Evolutionary conservation across 2,113 vertebrate genomes (phyloP), one percentile per base, ranked within the genome.

Genomic region (Rissa tridactyla): DNA sequence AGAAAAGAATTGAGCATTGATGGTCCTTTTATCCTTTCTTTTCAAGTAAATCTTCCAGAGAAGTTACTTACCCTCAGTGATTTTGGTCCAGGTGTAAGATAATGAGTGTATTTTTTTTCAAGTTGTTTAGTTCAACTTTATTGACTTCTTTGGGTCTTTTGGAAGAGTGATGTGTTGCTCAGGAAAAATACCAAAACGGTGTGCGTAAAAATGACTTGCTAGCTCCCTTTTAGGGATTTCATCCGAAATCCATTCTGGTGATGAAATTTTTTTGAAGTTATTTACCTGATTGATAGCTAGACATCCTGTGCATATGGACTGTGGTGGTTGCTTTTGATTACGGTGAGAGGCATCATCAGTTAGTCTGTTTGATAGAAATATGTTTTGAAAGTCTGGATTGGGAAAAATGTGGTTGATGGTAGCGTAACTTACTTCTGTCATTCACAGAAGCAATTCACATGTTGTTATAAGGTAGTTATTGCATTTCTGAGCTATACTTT

Each of bases 261-360:
- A 61, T 70, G 60, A 65, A 13, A 2, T 44, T 27, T 87, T 90
- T 78, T 82, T 42, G 4, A 38, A 30, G 42, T 57, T n/a, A 20
- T 96, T 93, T 75, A 64, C 55, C 73, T 81, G 92, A 79, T 46
- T 89, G 85, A 91, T 96, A 86, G 76, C 79, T 58, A 51, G 34
- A 42, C 4, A 0, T 86, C 87, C 52, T 83, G 66, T 81, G 86
- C 32, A 4, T 38, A 6, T 20, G 57, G 75, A 61, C 73, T 46
- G 16, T 51, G 15, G 78, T 69, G 61, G 62, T 91, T 96, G 70
- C 70, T 94, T 93, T 93, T 26, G 71, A 78, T 96, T 96, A 91
- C 91, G 75, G 46, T 30, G 40, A 69, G 94, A 80, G 47, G 29
- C 62, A 57, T 77, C 62, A 25, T 69, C 71, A 32, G 88, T 97